Percentiles rank a stretch among this genome's conserved stretches.
phyloP scores from a whole-genome alignment of 2,888 invertebrate species.

The Nebria salina region DNA sequence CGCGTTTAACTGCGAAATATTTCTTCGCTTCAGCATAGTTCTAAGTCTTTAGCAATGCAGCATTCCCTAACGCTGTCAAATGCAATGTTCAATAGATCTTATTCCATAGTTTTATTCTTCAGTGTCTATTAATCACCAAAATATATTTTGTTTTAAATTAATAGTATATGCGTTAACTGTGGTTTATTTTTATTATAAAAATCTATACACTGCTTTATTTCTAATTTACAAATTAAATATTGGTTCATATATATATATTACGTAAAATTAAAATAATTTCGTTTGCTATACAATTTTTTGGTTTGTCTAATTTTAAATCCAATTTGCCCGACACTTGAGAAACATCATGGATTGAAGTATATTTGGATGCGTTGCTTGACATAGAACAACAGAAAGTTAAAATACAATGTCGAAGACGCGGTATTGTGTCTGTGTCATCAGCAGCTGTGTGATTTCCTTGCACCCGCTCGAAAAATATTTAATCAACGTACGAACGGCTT shows the following conservation, averaged over 20 bases:
- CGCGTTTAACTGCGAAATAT: slow-evolving; percentile 28
- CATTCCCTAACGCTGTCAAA: neutral
- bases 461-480: slow-evolving; percentile 36
- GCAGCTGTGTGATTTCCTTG: slow-evolving; percentile 20
- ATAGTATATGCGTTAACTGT: no score
- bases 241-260: no score
- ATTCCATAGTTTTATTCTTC: no score
- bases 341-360: neutral
- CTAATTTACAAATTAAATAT: no score
- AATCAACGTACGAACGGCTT: slow-evolving; percentile 26
- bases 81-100: neutral
- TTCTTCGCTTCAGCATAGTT: neutral
- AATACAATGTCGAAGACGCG: slow-evolving; percentile 34
- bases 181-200: no score
- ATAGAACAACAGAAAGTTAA: neutral
- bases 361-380: neutral
- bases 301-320: neutral
- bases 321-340: neutral
- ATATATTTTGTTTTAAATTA: no score
- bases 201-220: no score
- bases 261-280: no score
- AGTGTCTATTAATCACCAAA: no score
- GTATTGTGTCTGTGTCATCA: slow-evolving; percentile 43
- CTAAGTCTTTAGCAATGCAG: neutral
- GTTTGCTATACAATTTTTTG: no score